Evolutionary conservation across 1,140 invertebrate species (phyloP), one percentile per base, ranked within the genome.

Genomic region (Caerostris darwini): DNA sequence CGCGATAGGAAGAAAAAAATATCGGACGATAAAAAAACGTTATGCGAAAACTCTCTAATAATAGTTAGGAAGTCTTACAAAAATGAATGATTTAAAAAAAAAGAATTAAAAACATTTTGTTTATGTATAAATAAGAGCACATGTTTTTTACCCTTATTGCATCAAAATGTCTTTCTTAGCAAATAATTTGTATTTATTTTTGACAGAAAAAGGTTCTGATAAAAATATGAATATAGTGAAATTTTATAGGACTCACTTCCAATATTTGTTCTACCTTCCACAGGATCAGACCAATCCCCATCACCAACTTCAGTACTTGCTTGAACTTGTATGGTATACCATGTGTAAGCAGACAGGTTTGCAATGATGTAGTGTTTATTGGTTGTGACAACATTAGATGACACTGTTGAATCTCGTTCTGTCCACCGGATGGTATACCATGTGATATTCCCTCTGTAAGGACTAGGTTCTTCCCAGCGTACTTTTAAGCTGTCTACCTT

Each of bases 321-420:
- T 93, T 96, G 96, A 7, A 97, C 95, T 67, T 96, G 95, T 12
- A 97, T 95, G 1, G 94, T 94, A 94, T 97, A 97, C 83, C 95
- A 95, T 5, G 96, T 96, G 88, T 94, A 96, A 54, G 91, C 50
- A 56, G 61, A 3, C n/a, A 92, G 19, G 7, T 57, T 17, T 57
- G 8, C 4, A 8, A 93, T 57, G 17, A 57, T 61, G 3, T 57
- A 58, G 17, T 0, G 17, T 17, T 59, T 61, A 7, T 5, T n/a
- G 4, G 56, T 82, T 4, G 81, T 93, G 5, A n/a, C 8, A 50
- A 61, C 34, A 7, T 5, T 53, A 6, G 1, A 56, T 3, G 3
- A 12, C 3, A 5, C 5, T 54, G 34, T 17, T 3, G 56, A 34
- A 3, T 58, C 58, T 34, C 17, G 50, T 14, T 19, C 34, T n/a